Base-by-base conservation (phyloP, 1,140 invertebrate genomes). In the Drosophila kikkawai region DNA sequence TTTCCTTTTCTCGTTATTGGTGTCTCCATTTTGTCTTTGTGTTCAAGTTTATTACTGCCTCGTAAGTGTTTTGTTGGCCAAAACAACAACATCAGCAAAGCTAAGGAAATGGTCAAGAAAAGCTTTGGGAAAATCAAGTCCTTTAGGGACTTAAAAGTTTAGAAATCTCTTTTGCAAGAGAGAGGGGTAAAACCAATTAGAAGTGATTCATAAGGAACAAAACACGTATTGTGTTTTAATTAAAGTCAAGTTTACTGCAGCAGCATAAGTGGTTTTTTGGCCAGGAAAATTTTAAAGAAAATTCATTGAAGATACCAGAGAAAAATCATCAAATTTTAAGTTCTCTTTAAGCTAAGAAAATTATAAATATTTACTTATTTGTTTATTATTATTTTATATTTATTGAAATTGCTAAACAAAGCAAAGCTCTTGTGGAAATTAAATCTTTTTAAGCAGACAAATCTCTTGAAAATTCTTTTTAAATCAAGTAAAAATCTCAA, bases 1-100 rank as follows among this genome's bases (percentile, higher is more conserved):
- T 77, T 77, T 77, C 39, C 64, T 67, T 50, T 77, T 51, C 48
- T 68, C 50, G 60, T 75, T 76, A 45, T 65, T 76, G 60, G 26
- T 75, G 50, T 59, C 56, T 75, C 39, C 55, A 39, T 41, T 75
- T 66, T 19, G 37, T 51, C 36, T 34, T 57, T 13, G 29, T 41
- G 7, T 26, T 42, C 17, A 9, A 42, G 55, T 75, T 68, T 77
- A 53, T 77, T 68, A 45, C 44, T 59, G 74, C 56, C 50, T 55
- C 22, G 51, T 58, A 45, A 57, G 42, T 69, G 51, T 58, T 71
- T 58, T 58, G 36, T 47, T 34, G 32, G 26, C n/a, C 53, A 65
- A 61, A 66, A 29, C 7, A 29, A 29, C 22, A 48, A 47, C 12
- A 13, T 15, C 12, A 26, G 50, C 48, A 45, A 12, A 59, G 11